These are phyloP conservation scores for Leucosticte australis DNA, from an alignment of 2,113 vertebrate genomes.

Conservation along the genomic window DNA sequence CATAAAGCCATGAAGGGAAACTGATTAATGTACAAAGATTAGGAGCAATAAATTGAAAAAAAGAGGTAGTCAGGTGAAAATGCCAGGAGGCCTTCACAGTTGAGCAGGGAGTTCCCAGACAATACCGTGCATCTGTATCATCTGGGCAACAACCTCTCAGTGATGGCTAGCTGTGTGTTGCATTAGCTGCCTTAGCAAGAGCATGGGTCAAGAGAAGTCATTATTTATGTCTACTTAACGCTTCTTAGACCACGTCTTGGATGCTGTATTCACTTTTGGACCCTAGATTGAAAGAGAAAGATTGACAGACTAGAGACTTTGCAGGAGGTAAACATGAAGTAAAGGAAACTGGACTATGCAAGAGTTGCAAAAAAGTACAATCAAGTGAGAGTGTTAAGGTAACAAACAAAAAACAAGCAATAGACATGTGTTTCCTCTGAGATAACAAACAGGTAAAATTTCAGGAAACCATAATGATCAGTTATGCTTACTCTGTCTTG, in stretches of 20 bases:
- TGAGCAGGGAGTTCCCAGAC: background rate
- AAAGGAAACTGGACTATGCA: background rate
- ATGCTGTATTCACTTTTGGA: background rate
- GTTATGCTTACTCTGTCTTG: background rate
- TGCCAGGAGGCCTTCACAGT: background rate
- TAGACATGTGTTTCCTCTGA: background rate
- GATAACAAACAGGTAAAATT: background rate
- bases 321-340: background rate
- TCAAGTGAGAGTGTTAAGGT: background rate
- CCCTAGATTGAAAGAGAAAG: background rate
- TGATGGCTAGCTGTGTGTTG: background rate
- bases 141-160: background rate
- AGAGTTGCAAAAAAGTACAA: background rate
- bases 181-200: background rate
- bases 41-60: background rate
- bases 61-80: background rate
- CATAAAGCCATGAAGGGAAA: background rate
- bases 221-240: background rate
- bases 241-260: background rate
- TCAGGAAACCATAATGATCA: background rate
- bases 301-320: background rate
- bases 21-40: background rate
- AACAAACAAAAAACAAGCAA: background rate
- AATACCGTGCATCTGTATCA: rapidly evolving
- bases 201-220: background rate